A percentile compares a stretch with the other conserved stretches of the same genome.
Evolutionary conservation across 2,797 vertebrate species (phyloP).

Genomic region (Jordanella pulchra): DNA sequence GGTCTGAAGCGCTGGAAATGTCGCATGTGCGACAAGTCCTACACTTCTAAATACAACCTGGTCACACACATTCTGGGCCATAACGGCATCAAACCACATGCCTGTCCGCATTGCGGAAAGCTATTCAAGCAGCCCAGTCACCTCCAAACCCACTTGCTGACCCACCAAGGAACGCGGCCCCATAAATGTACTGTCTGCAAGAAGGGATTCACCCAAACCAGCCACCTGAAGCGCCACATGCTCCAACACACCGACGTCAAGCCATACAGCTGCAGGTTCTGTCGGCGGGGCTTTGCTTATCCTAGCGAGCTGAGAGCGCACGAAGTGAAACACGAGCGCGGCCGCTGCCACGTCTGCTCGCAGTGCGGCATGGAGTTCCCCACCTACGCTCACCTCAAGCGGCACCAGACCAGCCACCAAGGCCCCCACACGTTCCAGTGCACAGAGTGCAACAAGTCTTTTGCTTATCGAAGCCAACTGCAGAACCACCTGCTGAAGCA

Average conservation of each 20-base stretch:
- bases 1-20: slow-evolving; percentile 97
- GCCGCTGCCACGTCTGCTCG: slow-evolving; percentile 92
- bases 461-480: slow-evolving; percentile 96
- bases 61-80: slow-evolving; percentile 97
- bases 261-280: slow-evolving; percentile 97
- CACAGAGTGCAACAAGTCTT: slow-evolving; percentile 94
- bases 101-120: slow-evolving; percentile 93
- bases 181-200: slow-evolving; percentile 96
- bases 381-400: slow-evolving; percentile 94
- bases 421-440: slow-evolving; percentile 95
- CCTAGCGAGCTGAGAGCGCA: slow-evolving; percentile 95
- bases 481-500: slow-evolving; percentile 98
- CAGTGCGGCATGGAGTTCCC: slow-evolving; percentile 97
- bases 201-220: slow-evolving; percentile 98
- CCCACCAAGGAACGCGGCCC: slow-evolving; percentile 94
- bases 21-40: slow-evolving; percentile 97
- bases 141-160: slow-evolving; percentile 95
- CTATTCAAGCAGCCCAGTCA: slow-evolving; percentile 99
- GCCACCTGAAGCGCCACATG: slow-evolving; percentile 98
- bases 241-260: slow-evolving; percentile 94
- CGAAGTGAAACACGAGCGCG: slow-evolving; percentile 93
- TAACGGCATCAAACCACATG: slow-evolving; percentile 96
- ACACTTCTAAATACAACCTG: slow-evolving; percentile 98
- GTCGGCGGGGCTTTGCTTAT: slow-evolving; percentile 94
- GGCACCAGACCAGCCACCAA: slow-evolving; percentile 94